A percentile compares a stretch with the other conserved stretches of the same genome.
These are phyloP conservation scores for Aradus depressus DNA, from an alignment of 2,888 invertebrate genomes.

Conservation along the genomic window DNA sequence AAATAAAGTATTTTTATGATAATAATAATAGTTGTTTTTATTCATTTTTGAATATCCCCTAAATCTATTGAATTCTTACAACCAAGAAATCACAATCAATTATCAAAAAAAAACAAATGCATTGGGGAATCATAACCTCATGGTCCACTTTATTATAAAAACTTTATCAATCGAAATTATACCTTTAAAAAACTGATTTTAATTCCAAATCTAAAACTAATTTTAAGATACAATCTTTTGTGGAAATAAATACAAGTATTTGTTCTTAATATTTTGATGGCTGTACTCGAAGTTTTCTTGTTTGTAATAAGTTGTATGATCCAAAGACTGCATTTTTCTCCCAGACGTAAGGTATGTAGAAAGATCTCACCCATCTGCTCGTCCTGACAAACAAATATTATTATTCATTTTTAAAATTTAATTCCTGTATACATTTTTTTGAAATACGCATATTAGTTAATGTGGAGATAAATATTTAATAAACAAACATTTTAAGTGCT, in stretches of 20 bases:
- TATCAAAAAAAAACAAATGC: background rate
- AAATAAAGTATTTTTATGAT: too few species aligned
- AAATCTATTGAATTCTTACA: too few species aligned
- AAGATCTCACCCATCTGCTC: constrained; percentile 65
- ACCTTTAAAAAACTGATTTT: background rate
- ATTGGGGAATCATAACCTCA: background rate
- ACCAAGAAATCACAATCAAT: background rate
- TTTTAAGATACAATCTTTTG: background rate
- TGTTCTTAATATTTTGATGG: constrained; percentile 24
- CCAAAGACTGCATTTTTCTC: constrained; percentile 54
- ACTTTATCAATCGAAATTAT: background rate
- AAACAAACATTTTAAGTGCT: background rate
- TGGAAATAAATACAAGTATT: background rate
- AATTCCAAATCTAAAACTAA: background rate
- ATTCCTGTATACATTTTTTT: background rate
- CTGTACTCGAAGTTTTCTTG: constrained; percentile 28
- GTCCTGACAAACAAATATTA: constrained; percentile 48
- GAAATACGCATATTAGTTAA: too few species aligned
- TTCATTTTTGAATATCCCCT: too few species aligned
- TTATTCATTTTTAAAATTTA: background rate
- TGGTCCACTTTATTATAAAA: background rate
- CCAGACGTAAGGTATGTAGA: constrained; percentile 72
- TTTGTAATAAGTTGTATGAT: constrained; percentile 57
- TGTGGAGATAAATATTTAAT: too few species aligned
- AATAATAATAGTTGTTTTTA: too few species aligned